A percentile compares a stretch with the other conserved stretches of the same genome.
Conservation (phyloP, 2,113 vertebrate species). For the Oreamnos americanus region DNA sequence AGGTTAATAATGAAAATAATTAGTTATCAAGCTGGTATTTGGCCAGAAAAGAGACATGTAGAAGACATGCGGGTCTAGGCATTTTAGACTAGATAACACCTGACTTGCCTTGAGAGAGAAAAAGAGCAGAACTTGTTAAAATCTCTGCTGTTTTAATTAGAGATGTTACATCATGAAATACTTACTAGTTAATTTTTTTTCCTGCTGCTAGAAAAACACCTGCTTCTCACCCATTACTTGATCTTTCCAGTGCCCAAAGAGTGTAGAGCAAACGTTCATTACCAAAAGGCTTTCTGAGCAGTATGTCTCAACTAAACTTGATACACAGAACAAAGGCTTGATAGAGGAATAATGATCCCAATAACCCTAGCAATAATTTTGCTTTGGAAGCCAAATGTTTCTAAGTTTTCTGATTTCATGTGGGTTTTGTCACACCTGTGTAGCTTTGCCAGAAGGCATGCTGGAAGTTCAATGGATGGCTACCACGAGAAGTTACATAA, state of each 20-base stretch:
- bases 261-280: constrained; percentile 54
- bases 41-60: constrained; percentile 45
- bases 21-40: constrained; percentile 61
- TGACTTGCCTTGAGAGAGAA: constrained; percentile 60
- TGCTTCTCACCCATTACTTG: constrained; percentile 44
- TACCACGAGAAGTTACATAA: background rate
- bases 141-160: constrained; percentile 69
- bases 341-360: background rate
- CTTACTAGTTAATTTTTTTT: constrained; percentile 64
- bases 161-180: constrained; percentile 58
- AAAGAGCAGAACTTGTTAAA: constrained; percentile 62
- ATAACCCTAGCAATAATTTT: background rate
- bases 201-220: constrained; percentile 62
- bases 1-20: constrained; percentile 69
- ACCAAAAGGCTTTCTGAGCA: constrained; percentile 16
- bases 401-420: background rate
- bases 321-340: background rate
- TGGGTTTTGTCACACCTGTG: background rate
- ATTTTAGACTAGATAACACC: constrained; percentile 61
- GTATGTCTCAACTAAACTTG: constrained; percentile 30
- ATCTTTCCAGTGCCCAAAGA: constrained; percentile 43
- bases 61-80: constrained; percentile 37
- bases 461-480: background rate
- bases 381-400: background rate
- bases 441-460: background rate